Base-by-base conservation (phyloP, 1,140 invertebrate species). In the Heliconius eleuchia region DNA sequence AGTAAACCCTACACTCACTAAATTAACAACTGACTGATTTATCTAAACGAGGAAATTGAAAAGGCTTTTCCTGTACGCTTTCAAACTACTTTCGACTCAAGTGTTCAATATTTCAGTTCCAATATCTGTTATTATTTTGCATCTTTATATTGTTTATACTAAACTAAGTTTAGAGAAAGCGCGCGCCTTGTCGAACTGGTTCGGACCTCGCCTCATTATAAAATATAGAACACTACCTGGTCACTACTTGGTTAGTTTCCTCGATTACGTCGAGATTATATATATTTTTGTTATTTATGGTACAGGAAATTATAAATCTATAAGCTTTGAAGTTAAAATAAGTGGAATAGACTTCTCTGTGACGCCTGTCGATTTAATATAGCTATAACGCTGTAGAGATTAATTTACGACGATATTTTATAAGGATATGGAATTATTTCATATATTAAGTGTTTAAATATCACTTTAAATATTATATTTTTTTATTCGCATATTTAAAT, bases 91-190 rank as follows among this genome's bases (percentile, higher is more conserved):
- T 66, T 57, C n/a, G 23, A 66, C 3, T 66, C 19, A 11, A 66
- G 9, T 66, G 11, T 9, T 2, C 60, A 66, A 16, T 66, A 66
- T 66, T 66, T 66, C 60, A 66, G 60, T 66, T 66, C 27, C 4
- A 66, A 66, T 66, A 66, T 6, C 19, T 57, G n/a, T 9, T 57
- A 30, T 23, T 23, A 23, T 23, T 30, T 66, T 66, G 23, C 60
- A 66, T 66, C 4, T 13, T n/a, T 30, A 30, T 66, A 57, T 16
- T 76, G n/a, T 76, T 16, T 76, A 30, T 76, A 13, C 4, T 16
- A 46, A 46, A 42, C 74, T 19, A 57, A 50, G 60, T 30, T 76
- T 60, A 78, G 76, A 78, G 76, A 78, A 78, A 78, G 76, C 71
- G 6, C 52, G n/a, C n/a, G n/a, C 8, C 55, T 11, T 55, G 11